These are phyloP conservation scores for Lipophrys pholis DNA, from an alignment of 2,113 vertebrate genomes.

Conservation along the genomic window DNA sequence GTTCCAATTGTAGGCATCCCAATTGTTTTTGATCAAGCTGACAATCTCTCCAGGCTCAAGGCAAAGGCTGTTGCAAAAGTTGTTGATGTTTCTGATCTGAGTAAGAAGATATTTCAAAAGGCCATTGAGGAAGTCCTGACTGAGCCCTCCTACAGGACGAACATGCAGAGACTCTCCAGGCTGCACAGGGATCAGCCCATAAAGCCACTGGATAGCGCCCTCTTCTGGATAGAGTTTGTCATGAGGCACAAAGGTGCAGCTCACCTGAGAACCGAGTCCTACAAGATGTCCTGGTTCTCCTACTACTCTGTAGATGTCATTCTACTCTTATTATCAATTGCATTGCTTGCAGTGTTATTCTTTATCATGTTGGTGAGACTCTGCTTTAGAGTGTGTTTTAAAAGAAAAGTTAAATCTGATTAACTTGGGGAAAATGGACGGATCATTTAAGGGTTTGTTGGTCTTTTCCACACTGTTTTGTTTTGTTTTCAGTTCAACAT, in stretches of 20 bases:
- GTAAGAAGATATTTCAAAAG: constrained; percentile 13
- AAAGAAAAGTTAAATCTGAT: constrained; percentile 50
- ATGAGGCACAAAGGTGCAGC: constrained; percentile 82
- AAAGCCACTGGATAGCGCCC: constrained; percentile 71
- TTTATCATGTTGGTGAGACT: neutral
- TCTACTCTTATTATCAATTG: constrained; percentile 27
- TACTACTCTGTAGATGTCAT: constrained; percentile 77
- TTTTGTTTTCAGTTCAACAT: too few species aligned
- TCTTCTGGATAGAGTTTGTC: constrained; percentile 85
- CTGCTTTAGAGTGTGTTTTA: constrained; percentile 46
- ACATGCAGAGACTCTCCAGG: constrained; percentile 80
- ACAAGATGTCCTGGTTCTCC: constrained; percentile 78
- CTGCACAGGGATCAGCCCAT: constrained; percentile 77
- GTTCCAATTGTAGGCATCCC: constrained; percentile 78
- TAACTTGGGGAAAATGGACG: neutral
- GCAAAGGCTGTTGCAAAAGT: constrained; percentile 44
- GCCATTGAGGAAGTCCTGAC: constrained; percentile 67
- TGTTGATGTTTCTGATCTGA: constrained; percentile 44
- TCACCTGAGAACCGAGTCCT: constrained; percentile 79
- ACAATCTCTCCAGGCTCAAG: constrained; percentile 70
- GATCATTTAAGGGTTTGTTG: neutral
- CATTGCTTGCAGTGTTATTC: neutral
- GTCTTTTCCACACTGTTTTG: too few species aligned
- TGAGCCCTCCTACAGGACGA: constrained; percentile 73
- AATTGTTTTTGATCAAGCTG: constrained; percentile 67